Base-by-base conservation (phyloP, 1,140 invertebrate genomes). In the Penaeus indicus region DNA sequence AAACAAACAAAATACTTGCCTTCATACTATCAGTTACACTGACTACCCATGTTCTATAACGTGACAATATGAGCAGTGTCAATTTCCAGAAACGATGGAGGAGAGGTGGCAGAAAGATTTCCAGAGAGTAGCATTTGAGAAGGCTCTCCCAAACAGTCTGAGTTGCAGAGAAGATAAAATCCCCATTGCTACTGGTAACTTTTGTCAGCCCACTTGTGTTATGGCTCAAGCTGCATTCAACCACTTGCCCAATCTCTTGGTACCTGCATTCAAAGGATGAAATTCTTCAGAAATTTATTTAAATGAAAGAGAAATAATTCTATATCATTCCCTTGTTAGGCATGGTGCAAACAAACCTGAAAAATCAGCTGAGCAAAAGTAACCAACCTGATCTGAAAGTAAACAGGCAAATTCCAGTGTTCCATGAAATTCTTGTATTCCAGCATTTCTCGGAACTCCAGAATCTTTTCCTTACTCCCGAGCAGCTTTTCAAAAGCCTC, bases 381-480 rank as follows among this genome's bases (percentile, higher is more conserved):
- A 47, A 54, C 83, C 61, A 91, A 95, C 94, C 95, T 94, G 91
- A 99, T 97, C 94, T 99, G 97, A 93, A 97, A 99, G 93, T 99
- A 98, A 25, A 99, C 97, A 60, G 97, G 96, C 47, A 99, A 94
- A 93, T 98, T 98, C 97, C 98, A 99, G 91, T 96, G 96, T 85
- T 95, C 95, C 79, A 97, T 94, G 93, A 98, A 97, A 77, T 91
- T 92, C 25, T 92, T 92, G 91, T 94, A 94, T 32, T 89, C 89
- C 11, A 77, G 67, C 54, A 96, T 95, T 89, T 94, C 92, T 89
- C 94, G 94, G 72, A 97, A 94, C 25, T 93, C 92, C 62, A 94
- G 91, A 61, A 93, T 93, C 90, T 94, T 94, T 62, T 94, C 93
- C 90, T 93, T 90, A 32, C 94, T 94, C 2, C 93, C 93, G 92